Evolutionary conservation across 2,888 invertebrate genomes (phyloP), one percentile per base, ranked within the genome.

Genomic region (Metalampra italica): DNA sequence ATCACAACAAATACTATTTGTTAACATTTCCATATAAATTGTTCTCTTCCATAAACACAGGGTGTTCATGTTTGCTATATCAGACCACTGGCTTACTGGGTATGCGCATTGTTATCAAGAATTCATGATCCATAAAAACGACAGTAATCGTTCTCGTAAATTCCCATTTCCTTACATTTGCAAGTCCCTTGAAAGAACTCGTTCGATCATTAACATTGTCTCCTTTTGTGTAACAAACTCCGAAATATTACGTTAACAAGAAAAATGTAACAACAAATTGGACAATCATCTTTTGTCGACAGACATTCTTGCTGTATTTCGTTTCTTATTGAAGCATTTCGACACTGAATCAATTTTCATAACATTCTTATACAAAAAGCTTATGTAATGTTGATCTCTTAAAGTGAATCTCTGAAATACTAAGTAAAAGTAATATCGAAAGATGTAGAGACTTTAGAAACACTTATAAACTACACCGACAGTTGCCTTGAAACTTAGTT

Each of bases 41-140:
- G 22, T 22, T 22, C 5, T 22, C 22, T 22, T 22, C 22, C 22
- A 22, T 22, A 22, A 2, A 22, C 22, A 22, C 22, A 22, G 22
- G 22, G 22, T 22, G 22, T 22, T 22, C 22, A 22, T 22, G 2
- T 29, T 14, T 12, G 29, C 29, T 42, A 29, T n/a, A 42, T n/a
- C 41, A 42, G 40, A 14, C n/a, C 29, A 42, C n/a, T n/a, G 15
- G 29, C 29, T n/a, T 9, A 2, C 14, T 5, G 13, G 12, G 45
- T 37, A n/a, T 45, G 37, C 29, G 9, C 37, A 45, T 37, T 62
- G 60, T 63, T 62, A 52, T 57, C 47, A 47, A 43, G 37, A 58
- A 68, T 64, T 61, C 55, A 70, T 66, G 60, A 59, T 39, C 64
- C 52, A 61, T 67, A 66, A 70, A 64, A 50, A 61, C 46, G 64